Evolutionary conservation across 1,140 invertebrate genomes (phyloP), one percentile per base, ranked within the genome.

Genomic region (Pantala flavescens): DNA sequence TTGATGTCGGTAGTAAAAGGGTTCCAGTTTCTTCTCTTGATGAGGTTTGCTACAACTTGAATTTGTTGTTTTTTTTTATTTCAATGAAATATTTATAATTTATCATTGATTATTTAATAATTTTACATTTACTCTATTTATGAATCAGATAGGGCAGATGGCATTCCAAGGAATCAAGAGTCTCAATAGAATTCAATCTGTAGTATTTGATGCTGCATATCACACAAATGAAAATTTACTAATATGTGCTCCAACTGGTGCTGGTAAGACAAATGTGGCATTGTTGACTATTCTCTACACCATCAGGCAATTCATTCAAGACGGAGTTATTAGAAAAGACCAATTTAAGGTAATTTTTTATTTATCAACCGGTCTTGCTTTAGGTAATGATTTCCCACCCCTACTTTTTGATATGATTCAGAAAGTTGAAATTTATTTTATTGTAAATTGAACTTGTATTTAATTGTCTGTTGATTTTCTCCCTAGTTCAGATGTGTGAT

Each of bases 261-360:
- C 96, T 7, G 96, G 96, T 73, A 99, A 99, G 85, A 99, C 98
- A 0, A 99, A 99, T 83, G 96, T 99, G 76, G 98, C 98, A 0
- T 88, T 99, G 85, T 84, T 99, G 21, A 89, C 94, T 9, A 90
- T 99, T 63, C 86, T 98, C 0, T 92, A 97, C 83, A 91, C 96
- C 79, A 90, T 99, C 14, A 91, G 91, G 77, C 89, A 93, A 76
- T 90, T 98, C 80, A 90, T 96, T 71, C 88, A 90, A 76, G 86
- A 90, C 76, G 89, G 88, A 74, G 83, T 93, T 5, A 91, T 98
- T 74, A 89, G 91, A 82, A 93, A 92, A 81, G 90, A 98, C 84
- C 89, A 96, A 79, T 99, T 99, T 82, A 99, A 99, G 86, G 91
- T 94, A 81, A 80, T n/a, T 11, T 70, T 11, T 23, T 21, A 70